These are phyloP conservation scores for Oncorhynchus keta DNA, from an alignment of 2,113 vertebrate species.

Conservation along the genomic window DNA sequence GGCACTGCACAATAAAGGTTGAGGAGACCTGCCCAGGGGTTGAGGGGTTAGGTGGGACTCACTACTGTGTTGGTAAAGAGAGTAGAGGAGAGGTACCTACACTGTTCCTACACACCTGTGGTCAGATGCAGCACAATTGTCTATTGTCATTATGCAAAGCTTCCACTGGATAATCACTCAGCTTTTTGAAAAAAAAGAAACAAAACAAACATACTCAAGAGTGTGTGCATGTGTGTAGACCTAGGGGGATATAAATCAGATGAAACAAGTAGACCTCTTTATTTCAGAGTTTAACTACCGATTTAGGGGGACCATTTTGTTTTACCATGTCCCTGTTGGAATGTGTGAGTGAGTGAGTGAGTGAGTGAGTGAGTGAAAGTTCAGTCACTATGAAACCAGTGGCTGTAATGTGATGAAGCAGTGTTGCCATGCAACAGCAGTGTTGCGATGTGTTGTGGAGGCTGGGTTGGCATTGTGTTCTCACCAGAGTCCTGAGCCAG, in stretches of 20 bases:
- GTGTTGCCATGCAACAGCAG: conserved; percentile 28
- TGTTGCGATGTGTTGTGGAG: background rate
- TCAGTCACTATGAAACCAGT: conserved; percentile 36
- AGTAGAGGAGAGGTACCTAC: background rate
- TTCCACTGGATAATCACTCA: conserved; percentile 62
- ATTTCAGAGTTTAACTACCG: conserved; percentile 58
- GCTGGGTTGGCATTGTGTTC: conserved; percentile 25
- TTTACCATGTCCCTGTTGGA: background rate
- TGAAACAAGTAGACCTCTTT: conserved; percentile 57
- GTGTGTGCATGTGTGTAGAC: conserved; percentile 20
- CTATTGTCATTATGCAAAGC: conserved; percentile 57
- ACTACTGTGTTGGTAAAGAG: background rate
- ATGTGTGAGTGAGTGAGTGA: conserved; percentile 30
- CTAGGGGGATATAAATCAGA: conserved; percentile 26
- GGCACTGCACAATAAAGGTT: too few species aligned
- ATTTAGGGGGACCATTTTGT: conserved; percentile 29
- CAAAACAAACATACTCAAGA: conserved; percentile 25
- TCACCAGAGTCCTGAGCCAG: conserved; percentile 99
- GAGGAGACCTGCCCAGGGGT: too few species aligned
- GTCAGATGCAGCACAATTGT: background rate
- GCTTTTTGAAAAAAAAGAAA: conserved; percentile 61
- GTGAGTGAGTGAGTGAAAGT: conserved; percentile 35
- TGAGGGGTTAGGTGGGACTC: background rate
- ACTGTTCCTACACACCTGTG: background rate
- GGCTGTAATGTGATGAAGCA: conserved; percentile 4